Base-by-base conservation (phyloP, 1,140 invertebrate genomes). In the Zaprionus inermis region DNA sequence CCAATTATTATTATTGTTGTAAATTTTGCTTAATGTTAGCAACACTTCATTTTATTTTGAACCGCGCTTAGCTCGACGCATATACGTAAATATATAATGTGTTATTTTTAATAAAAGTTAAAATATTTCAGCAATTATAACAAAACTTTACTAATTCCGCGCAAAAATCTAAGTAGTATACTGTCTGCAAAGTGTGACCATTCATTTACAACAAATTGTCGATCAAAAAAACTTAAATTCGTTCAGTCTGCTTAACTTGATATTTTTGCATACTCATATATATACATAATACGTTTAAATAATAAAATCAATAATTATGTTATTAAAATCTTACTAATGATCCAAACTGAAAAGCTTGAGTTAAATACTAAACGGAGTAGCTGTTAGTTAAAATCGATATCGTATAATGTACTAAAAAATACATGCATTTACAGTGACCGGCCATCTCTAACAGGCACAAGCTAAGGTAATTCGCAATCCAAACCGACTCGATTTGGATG, bases 371-470 rank as follows among this genome's bases (percentile, higher is more conserved):
- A 20, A 46, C 14, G 1, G 24, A 28, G 24, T 28, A 32, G 30
- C 4, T 32, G 30, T 32, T 32, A 5, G 30, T 32, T 32, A 32
- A 32, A 38, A 38, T 38, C 5, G 18, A 12, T 11, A 18, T 49
- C n/a, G 2, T 18, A 38, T 5, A n/a, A 54, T 20, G 1, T 65
- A 65, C 49, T 41, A 22, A 2, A 30, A 65, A 65, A 65, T 65
- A 56, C 51, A 20, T 28, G 22, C 4, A 55, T 5, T 44, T 12
- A 6, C 18, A 41, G 16, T 55, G 10, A 58, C 9, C 12, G 38
- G 38, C 6, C 64, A 34, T 24, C 54, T 14, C 54, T 46, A 34
- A 18, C 44, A 41, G 7, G 9, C n/a, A 3, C 16, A 28, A 61
- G 12, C 16, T 12, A 41, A 10, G 44, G 0, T 28, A 9, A 3